Percentiles rank a stretch among this genome's conserved stretches.
Evolutionary conservation across 64 coral and sea anemone species (phyloP).

Genomic region (Actinia tenebrosa): DNA sequence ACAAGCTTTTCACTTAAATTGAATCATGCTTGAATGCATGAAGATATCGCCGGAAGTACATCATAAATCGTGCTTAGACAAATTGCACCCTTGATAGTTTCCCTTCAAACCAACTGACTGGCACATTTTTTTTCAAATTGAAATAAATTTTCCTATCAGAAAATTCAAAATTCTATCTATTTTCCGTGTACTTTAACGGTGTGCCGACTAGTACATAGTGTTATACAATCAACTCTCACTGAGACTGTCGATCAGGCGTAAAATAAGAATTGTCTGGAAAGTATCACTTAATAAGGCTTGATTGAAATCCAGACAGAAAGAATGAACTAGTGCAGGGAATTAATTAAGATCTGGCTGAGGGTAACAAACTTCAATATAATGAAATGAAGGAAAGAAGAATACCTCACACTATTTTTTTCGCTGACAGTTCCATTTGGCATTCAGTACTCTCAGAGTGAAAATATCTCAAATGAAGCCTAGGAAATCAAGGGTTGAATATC

Average conservation of each 20-base stretch:
- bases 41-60: background rate
- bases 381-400: background rate
- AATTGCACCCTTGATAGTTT: background rate
- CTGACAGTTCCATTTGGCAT: background rate
- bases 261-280: background rate
- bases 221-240: background rate
- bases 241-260: background rate
- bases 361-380: background rate
- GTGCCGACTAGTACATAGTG: background rate
- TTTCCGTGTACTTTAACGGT: background rate
- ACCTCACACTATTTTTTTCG: too few relatives aligned
- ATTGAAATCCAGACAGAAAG: too few relatives aligned
- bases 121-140: background rate
- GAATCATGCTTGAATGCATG: background rate
- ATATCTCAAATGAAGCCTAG: too few relatives aligned
- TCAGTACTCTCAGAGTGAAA: background rate
- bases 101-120: background rate
- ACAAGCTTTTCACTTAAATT: background rate
- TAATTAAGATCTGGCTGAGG: background rate
- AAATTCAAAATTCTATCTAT: background rate
- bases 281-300: too few relatives aligned
- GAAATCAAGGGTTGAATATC: background rate
- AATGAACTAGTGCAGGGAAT: too few relatives aligned
- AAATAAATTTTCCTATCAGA: background rate
- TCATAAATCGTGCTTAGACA: background rate